phyloP scores from a whole-genome alignment of 2,797 vertebrate genomes.

The Fundulus diaphanus region DNA sequence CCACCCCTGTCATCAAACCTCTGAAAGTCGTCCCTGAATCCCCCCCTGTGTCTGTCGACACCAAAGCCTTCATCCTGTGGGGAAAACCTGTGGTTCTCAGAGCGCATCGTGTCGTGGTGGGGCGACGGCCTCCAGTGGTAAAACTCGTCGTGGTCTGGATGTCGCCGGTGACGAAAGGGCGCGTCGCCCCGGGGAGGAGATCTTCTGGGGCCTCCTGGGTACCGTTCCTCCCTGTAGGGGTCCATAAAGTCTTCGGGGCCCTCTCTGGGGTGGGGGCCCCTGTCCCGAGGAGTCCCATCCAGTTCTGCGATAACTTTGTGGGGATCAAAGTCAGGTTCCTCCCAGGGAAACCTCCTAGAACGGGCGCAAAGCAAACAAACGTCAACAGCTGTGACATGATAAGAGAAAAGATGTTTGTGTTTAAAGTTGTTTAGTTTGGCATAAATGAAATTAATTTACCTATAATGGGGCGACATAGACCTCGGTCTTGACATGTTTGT shows the following conservation, averaged over 20 bases:
- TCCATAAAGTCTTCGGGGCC: constrained; percentile 50
- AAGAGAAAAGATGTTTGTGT: background rate
- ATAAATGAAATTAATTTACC: constrained; percentile 53
- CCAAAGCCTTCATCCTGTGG: constrained; percentile 24
- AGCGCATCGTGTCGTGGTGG: background rate
- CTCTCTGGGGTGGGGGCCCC: constrained; percentile 30
- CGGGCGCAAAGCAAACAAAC: background rate
- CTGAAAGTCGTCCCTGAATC: constrained; percentile 44
- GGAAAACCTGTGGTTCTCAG: constrained; percentile 33
- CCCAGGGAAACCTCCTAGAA: constrained; percentile 67
- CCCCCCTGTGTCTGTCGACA: constrained; percentile 28
- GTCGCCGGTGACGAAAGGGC: constrained; percentile 20
- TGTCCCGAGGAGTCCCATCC: constrained; percentile 21
- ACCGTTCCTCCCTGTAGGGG: constrained; percentile 49
- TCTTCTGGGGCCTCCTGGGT: constrained; percentile 58
- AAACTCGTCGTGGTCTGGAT: constrained; percentile 42
- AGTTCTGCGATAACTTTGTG: constrained; percentile 43
- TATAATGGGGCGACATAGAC: constrained; percentile 73
- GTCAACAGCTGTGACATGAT: background rate
- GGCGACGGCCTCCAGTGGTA: constrained; percentile 28
- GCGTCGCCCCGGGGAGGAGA: constrained; percentile 29
- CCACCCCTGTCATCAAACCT: constrained; percentile 44
- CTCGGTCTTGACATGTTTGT: constrained; percentile 76
- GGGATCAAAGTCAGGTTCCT: constrained; percentile 57
- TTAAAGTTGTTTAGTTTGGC: background rate